Percentiles rank a stretch among this genome's conserved stretches.
Evolutionary conservation across 2,888 invertebrate species (phyloP).

Genomic region (Andrena chrysosceles): DNA sequence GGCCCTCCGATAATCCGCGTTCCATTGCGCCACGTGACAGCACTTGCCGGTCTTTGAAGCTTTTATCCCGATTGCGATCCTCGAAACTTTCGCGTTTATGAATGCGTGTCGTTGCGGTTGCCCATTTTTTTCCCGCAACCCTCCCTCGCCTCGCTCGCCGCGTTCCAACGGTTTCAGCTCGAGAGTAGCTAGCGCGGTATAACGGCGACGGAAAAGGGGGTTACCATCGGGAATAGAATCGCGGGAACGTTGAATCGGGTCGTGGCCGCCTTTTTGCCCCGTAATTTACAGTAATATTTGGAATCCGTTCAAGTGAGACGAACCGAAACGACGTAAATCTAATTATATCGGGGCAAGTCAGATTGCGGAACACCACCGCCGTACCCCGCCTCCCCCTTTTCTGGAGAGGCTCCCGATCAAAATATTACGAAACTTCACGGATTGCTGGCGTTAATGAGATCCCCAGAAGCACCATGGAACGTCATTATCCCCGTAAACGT

Average conservation of each 20-base stretch:
- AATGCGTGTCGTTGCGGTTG: conserved; percentile 41
- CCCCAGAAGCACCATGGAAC: not conserved
- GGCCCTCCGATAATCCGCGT: conserved; percentile 52
- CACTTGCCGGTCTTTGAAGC: conserved; percentile 60
- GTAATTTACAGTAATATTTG: conserved; percentile 71
- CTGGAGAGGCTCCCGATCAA: not conserved
- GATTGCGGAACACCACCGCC: conserved; percentile 15
- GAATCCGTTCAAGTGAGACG: conserved; percentile 68
- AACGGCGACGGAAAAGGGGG: conserved; percentile 48
- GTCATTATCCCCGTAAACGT: not conserved
- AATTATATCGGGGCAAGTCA: conserved; percentile 53
- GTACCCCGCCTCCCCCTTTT: not conserved
- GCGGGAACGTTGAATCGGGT: conserved; percentile 57
- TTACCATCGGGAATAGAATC: conserved; percentile 62
- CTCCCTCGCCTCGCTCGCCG: not conserved
- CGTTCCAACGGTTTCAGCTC: not conserved
- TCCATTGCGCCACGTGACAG: conserved; percentile 51
- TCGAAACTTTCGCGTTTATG: conserved; percentile 55
- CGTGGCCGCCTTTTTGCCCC: conserved; percentile 62
- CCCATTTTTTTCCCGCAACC: not conserved
- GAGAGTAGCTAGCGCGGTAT: conserved; percentile 48
- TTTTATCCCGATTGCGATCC: conserved; percentile 63
- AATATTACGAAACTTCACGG: conserved; percentile 12
- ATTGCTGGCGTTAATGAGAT: conserved; percentile 5
- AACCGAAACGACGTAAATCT: conserved; percentile 54